Conservation (phyloP, 2,888 invertebrate species). For the Drosophila suboccidentalis region DNA sequence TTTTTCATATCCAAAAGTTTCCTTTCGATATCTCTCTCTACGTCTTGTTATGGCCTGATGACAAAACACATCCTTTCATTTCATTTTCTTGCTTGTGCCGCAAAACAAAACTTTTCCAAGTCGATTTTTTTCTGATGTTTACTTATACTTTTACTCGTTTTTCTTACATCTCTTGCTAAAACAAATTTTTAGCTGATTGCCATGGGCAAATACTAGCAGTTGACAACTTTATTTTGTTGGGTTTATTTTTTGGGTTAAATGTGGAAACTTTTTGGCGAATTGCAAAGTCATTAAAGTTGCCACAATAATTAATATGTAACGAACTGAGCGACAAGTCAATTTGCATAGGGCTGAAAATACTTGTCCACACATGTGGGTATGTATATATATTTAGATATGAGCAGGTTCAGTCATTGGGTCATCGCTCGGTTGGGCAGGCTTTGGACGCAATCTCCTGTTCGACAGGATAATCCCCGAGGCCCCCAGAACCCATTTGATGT, state of each 20-base stretch:
- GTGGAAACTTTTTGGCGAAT: slow-evolving; percentile 20
- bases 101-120: slow-evolving; percentile 42
- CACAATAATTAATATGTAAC: slow-evolving; percentile 49
- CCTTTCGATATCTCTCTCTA: neutral
- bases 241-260: slow-evolving; percentile 15
- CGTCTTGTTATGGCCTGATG: slow-evolving; percentile 33
- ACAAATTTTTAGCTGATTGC: slow-evolving; percentile 43
- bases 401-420: slow-evolving; percentile 37
- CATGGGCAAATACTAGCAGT: slow-evolving; percentile 11
- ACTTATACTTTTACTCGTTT: slow-evolving; percentile 28
- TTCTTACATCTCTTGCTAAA: slow-evolving; percentile 26
- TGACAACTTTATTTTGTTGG: slow-evolving; percentile 26
- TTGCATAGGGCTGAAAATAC: slow-evolving; percentile 36
- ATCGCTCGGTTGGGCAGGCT: slow-evolving; percentile 25
- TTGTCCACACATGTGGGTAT: neutral
- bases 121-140: slow-evolving; percentile 28
- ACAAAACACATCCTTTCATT: slow-evolving; percentile 51
- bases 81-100: slow-evolving; percentile 23
- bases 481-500: slow-evolving; percentile 10
- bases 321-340: slow-evolving; percentile 31
- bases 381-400: slow-evolving; percentile 12
- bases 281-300: slow-evolving; percentile 49
- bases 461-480: slow-evolving; percentile 12
- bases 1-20: neutral
- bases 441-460: slow-evolving; percentile 9